Conservation (phyloP, 2,888 invertebrate species). For the Tetheella fluctuosa region DNA sequence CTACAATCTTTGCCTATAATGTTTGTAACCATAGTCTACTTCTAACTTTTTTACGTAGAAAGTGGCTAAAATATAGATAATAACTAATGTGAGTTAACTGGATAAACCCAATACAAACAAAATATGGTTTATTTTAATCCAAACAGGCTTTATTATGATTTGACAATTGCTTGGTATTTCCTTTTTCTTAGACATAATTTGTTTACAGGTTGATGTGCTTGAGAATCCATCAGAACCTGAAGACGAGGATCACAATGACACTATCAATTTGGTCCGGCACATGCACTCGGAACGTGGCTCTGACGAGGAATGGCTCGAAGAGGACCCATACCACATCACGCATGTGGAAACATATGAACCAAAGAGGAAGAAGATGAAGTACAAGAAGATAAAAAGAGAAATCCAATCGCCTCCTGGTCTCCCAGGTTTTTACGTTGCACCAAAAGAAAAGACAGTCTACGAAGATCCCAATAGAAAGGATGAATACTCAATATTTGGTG, state of each 20-base stretch:
- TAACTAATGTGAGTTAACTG: no score
- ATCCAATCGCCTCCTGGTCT: conserved; percentile 55
- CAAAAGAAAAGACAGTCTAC: conserved; percentile 43
- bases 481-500: conserved; percentile 73
- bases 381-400: conserved; percentile 68
- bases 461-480: conserved; percentile 54
- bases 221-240: conserved; percentile 56
- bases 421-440: conserved; percentile 45
- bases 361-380: conserved; percentile 58
- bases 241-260: conserved; percentile 52
- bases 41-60: no score
- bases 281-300: conserved; percentile 59
- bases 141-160: conserved; percentile 7
- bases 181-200: not conserved
- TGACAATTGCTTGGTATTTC: conserved; percentile 12
- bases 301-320: conserved; percentile 77
- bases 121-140: no score
- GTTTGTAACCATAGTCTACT: no score
- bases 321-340: conserved; percentile 61
- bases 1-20: no score
- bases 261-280: conserved; percentile 63
- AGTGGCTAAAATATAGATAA: no score
- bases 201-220: conserved; percentile 61
- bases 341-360: conserved; percentile 62
- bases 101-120: no score